These are phyloP conservation scores for Elephas maximus DNA, from an alignment of 2,113 vertebrate species.

Conservation along the genomic window DNA sequence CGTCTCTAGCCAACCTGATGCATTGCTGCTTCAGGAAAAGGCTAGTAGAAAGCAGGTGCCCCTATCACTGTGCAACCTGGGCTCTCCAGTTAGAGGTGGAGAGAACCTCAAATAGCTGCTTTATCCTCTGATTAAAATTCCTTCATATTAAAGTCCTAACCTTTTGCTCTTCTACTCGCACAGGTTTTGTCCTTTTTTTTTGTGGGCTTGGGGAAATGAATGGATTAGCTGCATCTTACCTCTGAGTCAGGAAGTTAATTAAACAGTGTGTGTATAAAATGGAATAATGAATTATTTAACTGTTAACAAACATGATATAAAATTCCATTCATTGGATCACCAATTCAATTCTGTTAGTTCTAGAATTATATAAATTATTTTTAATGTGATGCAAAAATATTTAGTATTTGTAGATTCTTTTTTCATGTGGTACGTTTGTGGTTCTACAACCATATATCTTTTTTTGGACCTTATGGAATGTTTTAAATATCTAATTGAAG, in stretches of 20 bases:
- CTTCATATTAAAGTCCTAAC: conserved; percentile 79
- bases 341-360: conserved; percentile 80
- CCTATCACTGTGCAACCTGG: conserved; percentile 77
- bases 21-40: conserved; percentile 74
- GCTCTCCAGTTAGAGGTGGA: conserved; percentile 67
- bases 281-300: conserved; percentile 90
- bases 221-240: conserved; percentile 85
- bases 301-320: conserved; percentile 90
- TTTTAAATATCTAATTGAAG: conserved; percentile 50
- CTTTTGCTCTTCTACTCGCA: conserved; percentile 79
- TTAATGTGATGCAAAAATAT: conserved; percentile 56
- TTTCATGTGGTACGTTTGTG: conserved; percentile 46
- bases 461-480: not conserved
- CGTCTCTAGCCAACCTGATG: conserved; percentile 8
- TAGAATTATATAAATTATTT: conserved; percentile 74
- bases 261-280: conserved; percentile 87
- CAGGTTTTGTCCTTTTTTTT: conserved; percentile 75
- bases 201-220: conserved; percentile 85
- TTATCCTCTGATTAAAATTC: conserved; percentile 84
- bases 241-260: conserved; percentile 89
- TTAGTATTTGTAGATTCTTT: conserved; percentile 76
- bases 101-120: conserved; percentile 78
- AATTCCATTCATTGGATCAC: conserved; percentile 88
- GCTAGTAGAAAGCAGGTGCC: conserved; percentile 83
- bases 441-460: conserved; percentile 41